A percentile compares a stretch with the other conserved stretches of the same genome.
Evolutionary conservation across 2,113 vertebrate species (phyloP).

Genomic region (Nesospiza acunhae): DNA sequence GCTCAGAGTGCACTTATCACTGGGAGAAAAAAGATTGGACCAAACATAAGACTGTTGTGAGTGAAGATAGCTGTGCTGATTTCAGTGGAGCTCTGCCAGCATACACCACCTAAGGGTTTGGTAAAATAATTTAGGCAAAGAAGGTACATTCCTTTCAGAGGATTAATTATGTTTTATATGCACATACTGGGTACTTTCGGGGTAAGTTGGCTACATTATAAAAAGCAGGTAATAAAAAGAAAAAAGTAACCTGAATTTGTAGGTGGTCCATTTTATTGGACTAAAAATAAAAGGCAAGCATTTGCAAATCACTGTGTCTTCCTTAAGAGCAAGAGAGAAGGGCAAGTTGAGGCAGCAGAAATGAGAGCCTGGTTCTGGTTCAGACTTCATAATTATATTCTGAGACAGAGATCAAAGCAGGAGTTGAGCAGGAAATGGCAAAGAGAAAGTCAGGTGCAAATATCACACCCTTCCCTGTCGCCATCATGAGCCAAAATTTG

Average conservation of each 20-base stretch:
- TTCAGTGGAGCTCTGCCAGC: neutral
- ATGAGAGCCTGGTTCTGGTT: conserved; percentile 35
- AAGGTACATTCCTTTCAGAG: conserved; percentile 16
- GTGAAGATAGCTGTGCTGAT: neutral
- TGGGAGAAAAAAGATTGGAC: neutral
- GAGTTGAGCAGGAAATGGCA: conserved; percentile 21
- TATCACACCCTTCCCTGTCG: neutral
- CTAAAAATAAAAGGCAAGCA: conserved; percentile 43
- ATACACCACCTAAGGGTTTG: neutral
- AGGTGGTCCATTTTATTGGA: conserved; percentile 58
- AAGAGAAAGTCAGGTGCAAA: conserved; percentile 43
- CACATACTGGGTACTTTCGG: neutral
- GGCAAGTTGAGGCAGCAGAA: conserved; percentile 47
- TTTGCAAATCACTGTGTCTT: conserved; percentile 33
- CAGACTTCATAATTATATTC: conserved; percentile 45
- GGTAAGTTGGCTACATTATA: conserved; percentile 29
- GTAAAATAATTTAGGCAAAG: conserved; percentile 6
- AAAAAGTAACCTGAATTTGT: conserved; percentile 36
- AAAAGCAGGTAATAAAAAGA: conserved; percentile 45
- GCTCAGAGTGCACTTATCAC: neutral
- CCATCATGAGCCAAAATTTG: neutral
- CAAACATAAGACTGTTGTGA: neutral
- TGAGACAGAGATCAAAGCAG: conserved; percentile 53
- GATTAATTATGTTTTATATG: conserved; percentile 50
- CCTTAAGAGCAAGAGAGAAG: neutral